Conservation (phyloP, 2,888 invertebrate genomes). For the Drosophila acutilabella region DNA sequence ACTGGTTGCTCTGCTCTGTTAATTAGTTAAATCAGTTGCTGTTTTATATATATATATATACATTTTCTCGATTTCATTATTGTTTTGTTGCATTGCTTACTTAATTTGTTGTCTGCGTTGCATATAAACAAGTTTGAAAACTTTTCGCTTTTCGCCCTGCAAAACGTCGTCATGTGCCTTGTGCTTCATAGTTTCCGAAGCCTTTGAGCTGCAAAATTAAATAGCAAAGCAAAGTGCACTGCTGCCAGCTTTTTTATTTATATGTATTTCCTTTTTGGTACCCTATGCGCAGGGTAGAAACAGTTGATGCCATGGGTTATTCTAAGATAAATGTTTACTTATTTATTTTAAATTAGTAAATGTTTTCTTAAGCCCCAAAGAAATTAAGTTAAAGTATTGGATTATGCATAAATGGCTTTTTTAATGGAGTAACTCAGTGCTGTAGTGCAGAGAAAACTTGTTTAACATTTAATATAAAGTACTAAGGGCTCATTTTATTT, state of each 20-base stretch:
- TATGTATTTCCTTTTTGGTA: slow-evolving; percentile 1
- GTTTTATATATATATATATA: not conserved
- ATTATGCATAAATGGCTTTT: no score
- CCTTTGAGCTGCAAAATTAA: slow-evolving; percentile 80
- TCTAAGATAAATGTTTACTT: no score
- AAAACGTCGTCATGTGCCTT: slow-evolving; percentile 46
- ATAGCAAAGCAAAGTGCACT: slow-evolving; percentile 77
- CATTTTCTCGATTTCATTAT: slow-evolving; percentile 31
- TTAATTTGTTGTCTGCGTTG: slow-evolving; percentile 55
- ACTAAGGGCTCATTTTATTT: not conserved
- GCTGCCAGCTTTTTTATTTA: slow-evolving; percentile 48
- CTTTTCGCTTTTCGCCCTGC: slow-evolving; percentile 33
- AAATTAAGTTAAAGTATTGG: no score
- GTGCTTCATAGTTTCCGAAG: slow-evolving; percentile 55
- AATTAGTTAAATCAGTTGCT: slow-evolving; percentile 45
- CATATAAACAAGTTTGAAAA: slow-evolving; percentile 53
- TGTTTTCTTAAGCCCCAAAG: no score
- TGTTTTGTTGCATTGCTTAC: slow-evolving; percentile 28
- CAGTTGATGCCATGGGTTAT: no score
- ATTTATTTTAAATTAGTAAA: no score
- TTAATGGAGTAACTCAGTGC: no score
- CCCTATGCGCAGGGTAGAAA: not conserved
- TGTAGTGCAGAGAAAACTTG: no score
- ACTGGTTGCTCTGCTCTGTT: slow-evolving; percentile 22
- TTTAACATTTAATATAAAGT: no score